phyloP scores from a whole-genome alignment of 2,888 invertebrate genomes.

The Chloroclystis v-ata region DNA sequence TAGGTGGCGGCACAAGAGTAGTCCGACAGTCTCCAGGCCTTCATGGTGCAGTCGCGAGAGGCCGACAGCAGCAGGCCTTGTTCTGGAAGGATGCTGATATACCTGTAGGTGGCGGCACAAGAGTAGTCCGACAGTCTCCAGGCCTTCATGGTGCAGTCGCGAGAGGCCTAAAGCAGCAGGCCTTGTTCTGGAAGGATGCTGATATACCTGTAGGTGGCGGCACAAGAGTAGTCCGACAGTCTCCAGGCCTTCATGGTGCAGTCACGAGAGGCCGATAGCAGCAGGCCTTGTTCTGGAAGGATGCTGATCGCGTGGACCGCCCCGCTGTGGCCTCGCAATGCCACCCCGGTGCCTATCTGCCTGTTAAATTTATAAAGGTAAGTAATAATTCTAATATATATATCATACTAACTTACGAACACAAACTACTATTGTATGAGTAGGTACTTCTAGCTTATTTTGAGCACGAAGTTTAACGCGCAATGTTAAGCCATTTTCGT shows the following conservation, averaged over 20 bases:
- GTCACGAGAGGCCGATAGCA: constrained; percentile 88
- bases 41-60: constrained; percentile 86
- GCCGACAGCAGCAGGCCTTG: constrained; percentile 84
- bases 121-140: constrained; percentile 85
- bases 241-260: constrained; percentile 87
- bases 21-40: constrained; percentile 85
- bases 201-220: constrained; percentile 81
- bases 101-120: constrained; percentile 84
- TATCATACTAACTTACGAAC: no score
- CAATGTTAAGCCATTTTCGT: no score
- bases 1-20: constrained; percentile 84
- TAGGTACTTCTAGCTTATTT: no score
- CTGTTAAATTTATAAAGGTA: constrained; percentile 37
- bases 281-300: constrained; percentile 76
- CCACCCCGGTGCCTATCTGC: constrained; percentile 78
- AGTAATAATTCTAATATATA: no score
- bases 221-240: constrained; percentile 82
- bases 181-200: constrained; percentile 78
- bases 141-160: constrained; percentile 86
- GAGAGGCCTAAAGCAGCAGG: constrained; percentile 85
- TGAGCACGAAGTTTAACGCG: no score
- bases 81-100: constrained; percentile 68
- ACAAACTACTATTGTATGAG: no score
- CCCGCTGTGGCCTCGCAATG: constrained; percentile 85
- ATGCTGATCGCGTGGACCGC: constrained; percentile 83